These are phyloP conservation scores for Metallyticus violacea DNA, from an alignment of 2,888 invertebrate genomes.

Conservation along the genomic window DNA sequence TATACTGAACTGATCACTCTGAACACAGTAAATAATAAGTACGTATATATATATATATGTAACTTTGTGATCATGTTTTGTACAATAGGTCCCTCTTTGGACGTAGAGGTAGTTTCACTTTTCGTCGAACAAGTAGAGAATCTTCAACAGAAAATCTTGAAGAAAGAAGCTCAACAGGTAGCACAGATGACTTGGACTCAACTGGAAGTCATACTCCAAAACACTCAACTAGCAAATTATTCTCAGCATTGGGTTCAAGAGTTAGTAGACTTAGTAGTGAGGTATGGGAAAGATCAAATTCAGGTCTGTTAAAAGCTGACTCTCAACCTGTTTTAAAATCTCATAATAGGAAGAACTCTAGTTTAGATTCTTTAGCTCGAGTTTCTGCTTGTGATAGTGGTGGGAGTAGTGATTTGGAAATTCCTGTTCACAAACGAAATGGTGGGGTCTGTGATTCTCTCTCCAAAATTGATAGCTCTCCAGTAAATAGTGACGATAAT, in stretches of 20 bases:
- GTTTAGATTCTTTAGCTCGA: slow-evolving; percentile 17
- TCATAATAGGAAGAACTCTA: slow-evolving; percentile 11
- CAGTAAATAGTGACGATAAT: neutral
- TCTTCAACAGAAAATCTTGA: slow-evolving; percentile 39
- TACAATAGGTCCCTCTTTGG: slow-evolving; percentile 35
- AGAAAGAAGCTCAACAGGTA: slow-evolving; percentile 32
- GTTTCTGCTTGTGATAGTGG: slow-evolving; percentile 14
- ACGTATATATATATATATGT: no score
- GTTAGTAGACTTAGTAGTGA: slow-evolving; percentile 25
- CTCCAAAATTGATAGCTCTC: neutral
- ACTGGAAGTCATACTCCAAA: slow-evolving; percentile 19
- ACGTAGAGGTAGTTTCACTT: slow-evolving; percentile 36
- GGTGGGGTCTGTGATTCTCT: neutral
- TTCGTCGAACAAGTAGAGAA: slow-evolving; percentile 35
- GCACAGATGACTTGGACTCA: slow-evolving; percentile 33
- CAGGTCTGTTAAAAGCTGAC: neutral
- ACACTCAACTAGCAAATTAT: slow-evolving; percentile 14
- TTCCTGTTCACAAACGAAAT: neutral
- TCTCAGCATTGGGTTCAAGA: slow-evolving; percentile 24
- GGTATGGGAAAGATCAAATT: slow-evolving; percentile 11
- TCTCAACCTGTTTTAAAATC: slow-evolving; percentile 6
- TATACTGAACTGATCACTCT: no score
- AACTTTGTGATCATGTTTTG: neutral
- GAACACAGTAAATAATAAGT: no score
- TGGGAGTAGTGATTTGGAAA: slow-evolving; percentile 4